Percentiles rank a stretch among this genome's conserved stretches.
phyloP scores from a whole-genome alignment of 2,797 vertebrate genomes.

The Spinibarbus caldwelli region DNA sequence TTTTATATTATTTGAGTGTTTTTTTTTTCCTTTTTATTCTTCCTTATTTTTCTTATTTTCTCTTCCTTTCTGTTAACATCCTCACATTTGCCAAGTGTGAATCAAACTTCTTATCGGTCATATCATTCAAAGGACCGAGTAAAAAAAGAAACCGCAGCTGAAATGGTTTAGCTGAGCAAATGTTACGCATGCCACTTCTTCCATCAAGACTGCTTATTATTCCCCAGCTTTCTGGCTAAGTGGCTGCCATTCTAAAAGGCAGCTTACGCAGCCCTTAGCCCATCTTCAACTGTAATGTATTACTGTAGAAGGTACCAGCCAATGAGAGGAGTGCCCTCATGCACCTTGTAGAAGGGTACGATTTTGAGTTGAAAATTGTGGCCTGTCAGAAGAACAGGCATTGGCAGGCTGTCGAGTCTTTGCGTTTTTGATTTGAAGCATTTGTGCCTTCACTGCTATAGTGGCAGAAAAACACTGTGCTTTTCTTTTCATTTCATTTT shows the following conservation, averaged over 20 bases:
- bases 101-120: slow-evolving; percentile 44
- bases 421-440: slow-evolving; percentile 56
- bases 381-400: slow-evolving; percentile 58
- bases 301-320: slow-evolving; percentile 50
- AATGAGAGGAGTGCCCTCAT: slow-evolving; percentile 49
- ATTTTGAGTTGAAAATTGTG: slow-evolving; percentile 62
- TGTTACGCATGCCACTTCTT: slow-evolving; percentile 59
- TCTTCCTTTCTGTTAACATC: slow-evolving; percentile 65
- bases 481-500: slow-evolving; percentile 25
- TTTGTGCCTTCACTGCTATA: slow-evolving; percentile 51
- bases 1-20: neutral
- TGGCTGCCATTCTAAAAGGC: slow-evolving; percentile 57
- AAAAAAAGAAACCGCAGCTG: slow-evolving; percentile 37
- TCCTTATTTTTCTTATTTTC: too few relatives aligned
- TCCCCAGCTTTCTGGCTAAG: slow-evolving; percentile 56
- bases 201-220: slow-evolving; percentile 61
- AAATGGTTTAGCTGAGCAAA: slow-evolving; percentile 53
- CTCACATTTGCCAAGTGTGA: slow-evolving; percentile 31
- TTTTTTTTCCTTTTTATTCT: neutral
- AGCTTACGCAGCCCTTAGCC: slow-evolving; percentile 54
- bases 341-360: slow-evolving; percentile 48
- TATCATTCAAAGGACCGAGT: slow-evolving; percentile 54
- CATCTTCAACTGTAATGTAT: slow-evolving; percentile 54
- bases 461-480: slow-evolving; percentile 43
- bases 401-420: slow-evolving; percentile 51